Conservation (phyloP, 2,888 invertebrate genomes). For the Drosophila leonis region DNA sequence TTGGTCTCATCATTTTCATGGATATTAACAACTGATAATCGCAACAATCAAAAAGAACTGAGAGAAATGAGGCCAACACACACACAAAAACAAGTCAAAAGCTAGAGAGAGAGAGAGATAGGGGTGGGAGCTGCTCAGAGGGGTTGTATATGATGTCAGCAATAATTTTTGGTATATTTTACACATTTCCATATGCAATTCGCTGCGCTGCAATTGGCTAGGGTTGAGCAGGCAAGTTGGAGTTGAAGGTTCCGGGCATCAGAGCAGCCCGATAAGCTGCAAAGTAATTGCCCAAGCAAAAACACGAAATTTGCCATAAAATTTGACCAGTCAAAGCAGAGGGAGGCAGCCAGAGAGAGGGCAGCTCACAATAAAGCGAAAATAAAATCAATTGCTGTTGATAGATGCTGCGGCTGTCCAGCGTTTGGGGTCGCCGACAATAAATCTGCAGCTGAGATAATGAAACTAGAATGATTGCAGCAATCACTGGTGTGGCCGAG, state of each 20-base stretch:
- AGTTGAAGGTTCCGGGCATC: slow-evolving; percentile 42
- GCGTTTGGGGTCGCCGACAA: slow-evolving; percentile 37
- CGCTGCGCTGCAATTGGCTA: slow-evolving; percentile 45
- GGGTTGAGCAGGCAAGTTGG: background rate
- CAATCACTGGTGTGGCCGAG: slow-evolving; percentile 83
- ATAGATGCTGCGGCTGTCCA: slow-evolving; percentile 47
- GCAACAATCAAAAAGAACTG: slow-evolving; percentile 58
- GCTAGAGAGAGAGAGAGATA: background rate
- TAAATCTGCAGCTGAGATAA: slow-evolving; percentile 81
- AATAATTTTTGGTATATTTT: slow-evolving; percentile 41
- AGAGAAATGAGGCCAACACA: slow-evolving; percentile 38
- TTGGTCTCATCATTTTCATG: slow-evolving; percentile 73
- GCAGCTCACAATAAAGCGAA: slow-evolving; percentile 48
- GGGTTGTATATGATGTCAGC: slow-evolving; percentile 52
- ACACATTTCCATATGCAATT: slow-evolving; percentile 71
- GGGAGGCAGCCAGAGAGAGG: background rate
- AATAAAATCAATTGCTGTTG: slow-evolving; percentile 74
- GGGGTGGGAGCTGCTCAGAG: background rate
- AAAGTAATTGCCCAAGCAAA: slow-evolving; percentile 50
- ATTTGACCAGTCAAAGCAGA: slow-evolving; percentile 41
- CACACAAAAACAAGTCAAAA: slow-evolving; percentile 26
- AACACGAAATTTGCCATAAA: slow-evolving; percentile 46
- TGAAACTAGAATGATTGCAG: slow-evolving; percentile 85
- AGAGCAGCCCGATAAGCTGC: slow-evolving; percentile 57
- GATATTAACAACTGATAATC: slow-evolving; percentile 82